Percentiles rank a stretch among this genome's conserved stretches.
Conservation (phyloP, 2,888 invertebrate species). For the Lithophane ornitopus region DNA sequence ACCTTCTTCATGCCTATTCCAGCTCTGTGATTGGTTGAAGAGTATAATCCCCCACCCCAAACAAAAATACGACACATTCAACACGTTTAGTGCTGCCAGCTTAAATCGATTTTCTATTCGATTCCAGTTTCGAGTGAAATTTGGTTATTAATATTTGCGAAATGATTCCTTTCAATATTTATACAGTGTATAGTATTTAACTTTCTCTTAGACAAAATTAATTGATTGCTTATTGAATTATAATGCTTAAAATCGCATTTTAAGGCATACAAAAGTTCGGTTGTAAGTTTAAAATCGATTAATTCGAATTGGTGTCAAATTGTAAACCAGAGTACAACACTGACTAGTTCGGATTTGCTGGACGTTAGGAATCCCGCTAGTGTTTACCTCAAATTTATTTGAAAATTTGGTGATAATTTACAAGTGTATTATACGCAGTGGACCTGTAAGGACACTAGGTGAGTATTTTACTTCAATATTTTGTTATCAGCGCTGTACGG, state of each 20-base stretch:
- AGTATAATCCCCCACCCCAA: constrained; percentile 74
- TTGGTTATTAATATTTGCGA: background rate
- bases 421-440: constrained; percentile 81
- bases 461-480: constrained; percentile 66
- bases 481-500: constrained; percentile 18
- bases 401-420: constrained; percentile 87
- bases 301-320: constrained; percentile 55
- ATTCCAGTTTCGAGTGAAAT: background rate
- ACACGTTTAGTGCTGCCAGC: constrained; percentile 79
- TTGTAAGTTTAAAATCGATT: constrained; percentile 34
- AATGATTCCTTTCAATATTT: constrained; percentile 2
- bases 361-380: constrained; percentile 76
- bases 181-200: fast-evolving
- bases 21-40: constrained; percentile 81
- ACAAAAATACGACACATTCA: constrained; percentile 83
- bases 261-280: background rate
- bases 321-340: constrained; percentile 65
- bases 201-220: fast-evolving
- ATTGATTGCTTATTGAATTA: no score
- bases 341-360: constrained; percentile 75
- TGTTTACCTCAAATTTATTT: constrained; percentile 86
- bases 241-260: background rate
- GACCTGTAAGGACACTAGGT: constrained; percentile 75
- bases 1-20: constrained; percentile 82
- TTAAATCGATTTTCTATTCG: constrained; percentile 54